Percentiles rank a stretch among this genome's conserved stretches.
phyloP scores from a whole-genome alignment of 92 coral and sea anemone species.

The Parazoanthus darwini region DNA sequence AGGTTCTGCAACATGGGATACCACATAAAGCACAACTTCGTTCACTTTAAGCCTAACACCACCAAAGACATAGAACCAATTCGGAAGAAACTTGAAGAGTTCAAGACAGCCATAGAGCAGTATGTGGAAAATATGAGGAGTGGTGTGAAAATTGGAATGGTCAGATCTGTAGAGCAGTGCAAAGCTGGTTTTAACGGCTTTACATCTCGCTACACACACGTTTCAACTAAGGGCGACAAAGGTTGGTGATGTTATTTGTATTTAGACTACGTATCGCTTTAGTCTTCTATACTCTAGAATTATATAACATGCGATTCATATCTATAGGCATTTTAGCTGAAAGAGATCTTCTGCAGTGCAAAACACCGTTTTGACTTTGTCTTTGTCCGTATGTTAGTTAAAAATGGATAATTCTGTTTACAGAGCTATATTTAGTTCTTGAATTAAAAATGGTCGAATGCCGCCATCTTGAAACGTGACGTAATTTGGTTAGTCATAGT shows the following conservation, averaged over 20 bases:
- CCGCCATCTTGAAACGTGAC: no score
- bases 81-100: conserved; percentile 45
- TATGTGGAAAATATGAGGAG: conserved; percentile 62
- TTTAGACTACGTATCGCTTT: no score
- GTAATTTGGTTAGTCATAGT: no score
- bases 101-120: conserved; percentile 55
- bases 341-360: no score
- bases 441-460: no score
- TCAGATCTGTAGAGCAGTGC: conserved; percentile 67
- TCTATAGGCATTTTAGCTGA: no score
- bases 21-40: conserved; percentile 47
- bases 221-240: conserved; percentile 60
- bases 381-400: no score
- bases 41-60: conserved; percentile 48
- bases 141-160: conserved; percentile 79
- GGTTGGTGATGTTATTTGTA: neutral
- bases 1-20: conserved; percentile 49
- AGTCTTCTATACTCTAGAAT: no score
- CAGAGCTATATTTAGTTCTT: no score
- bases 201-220: conserved; percentile 42
- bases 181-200: conserved; percentile 72
- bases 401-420: no score
- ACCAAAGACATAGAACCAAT: conserved; percentile 48
- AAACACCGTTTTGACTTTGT: no score
- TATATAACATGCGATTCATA: no score